Evolutionary conservation across 2,113 vertebrate genomes (phyloP).

Genomic region (Menidia beryllina): DNA sequence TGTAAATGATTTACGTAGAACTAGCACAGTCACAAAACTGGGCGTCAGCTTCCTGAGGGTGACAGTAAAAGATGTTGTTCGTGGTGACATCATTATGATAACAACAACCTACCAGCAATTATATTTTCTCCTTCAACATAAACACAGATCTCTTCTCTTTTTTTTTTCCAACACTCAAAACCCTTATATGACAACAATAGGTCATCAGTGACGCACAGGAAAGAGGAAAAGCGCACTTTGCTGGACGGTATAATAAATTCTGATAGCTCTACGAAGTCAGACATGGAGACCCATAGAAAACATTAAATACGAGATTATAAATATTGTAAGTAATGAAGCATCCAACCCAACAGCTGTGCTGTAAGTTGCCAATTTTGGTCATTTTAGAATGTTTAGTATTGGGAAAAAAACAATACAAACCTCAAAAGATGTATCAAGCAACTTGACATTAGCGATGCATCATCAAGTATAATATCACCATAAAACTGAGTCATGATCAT

Average conservation of each 20-base stretch:
- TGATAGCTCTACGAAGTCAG: slow-evolving; percentile 13
- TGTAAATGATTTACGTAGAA: not conserved
- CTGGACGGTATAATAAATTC: slow-evolving; percentile 22
- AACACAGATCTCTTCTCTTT: not conserved
- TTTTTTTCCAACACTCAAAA: slow-evolving; percentile 35
- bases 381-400: no score
- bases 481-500: slow-evolving; percentile 16
- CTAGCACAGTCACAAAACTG: not conserved
- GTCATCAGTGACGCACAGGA: slow-evolving; percentile 66
- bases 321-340: not conserved
- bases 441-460: not conserved
- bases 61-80: slow-evolving; percentile 39
- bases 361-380: no score
- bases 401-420: not conserved
- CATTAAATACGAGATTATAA: not conserved
- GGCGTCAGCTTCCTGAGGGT: slow-evolving; percentile 27
- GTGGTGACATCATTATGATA: no score
- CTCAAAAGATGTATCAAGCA: not conserved
- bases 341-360: not conserved
- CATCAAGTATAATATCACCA: not conserved
- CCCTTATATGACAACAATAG: slow-evolving; percentile 45
- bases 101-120: no score
- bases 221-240: slow-evolving; percentile 70
- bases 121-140: no score
- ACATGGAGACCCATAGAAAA: not conserved